Conservation (phyloP, 2,113 vertebrate genomes). For the Aramus guarauna region DNA sequence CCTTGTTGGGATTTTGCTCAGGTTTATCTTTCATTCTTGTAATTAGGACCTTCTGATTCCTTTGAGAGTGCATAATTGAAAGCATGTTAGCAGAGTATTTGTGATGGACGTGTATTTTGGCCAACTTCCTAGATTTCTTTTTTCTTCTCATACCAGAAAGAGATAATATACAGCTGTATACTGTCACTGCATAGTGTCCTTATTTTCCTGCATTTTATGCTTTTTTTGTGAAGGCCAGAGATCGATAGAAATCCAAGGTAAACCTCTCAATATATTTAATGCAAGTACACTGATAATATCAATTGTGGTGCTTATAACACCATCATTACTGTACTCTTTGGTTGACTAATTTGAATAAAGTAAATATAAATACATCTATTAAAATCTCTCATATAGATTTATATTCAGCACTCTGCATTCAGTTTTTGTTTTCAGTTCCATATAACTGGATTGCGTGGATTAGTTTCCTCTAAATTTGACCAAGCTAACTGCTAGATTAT, state of each 20-base stretch:
- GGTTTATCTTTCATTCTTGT: neutral
- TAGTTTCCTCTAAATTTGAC: conserved; percentile 35
- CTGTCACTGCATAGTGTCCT: neutral
- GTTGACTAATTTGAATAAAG: neutral
- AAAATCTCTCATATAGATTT: neutral
- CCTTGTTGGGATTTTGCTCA: conserved; percentile 10
- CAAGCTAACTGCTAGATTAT: neutral
- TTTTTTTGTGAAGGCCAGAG: neutral
- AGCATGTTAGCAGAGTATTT: neutral
- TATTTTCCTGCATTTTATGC: neutral
- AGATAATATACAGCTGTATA: neutral
- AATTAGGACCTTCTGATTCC: conserved; percentile 25
- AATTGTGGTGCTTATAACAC: neutral
- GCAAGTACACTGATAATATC: neutral
- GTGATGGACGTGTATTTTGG: neutral
- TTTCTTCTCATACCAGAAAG: neutral
- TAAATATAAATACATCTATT: neutral
- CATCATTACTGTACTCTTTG: neutral
- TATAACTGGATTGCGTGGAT: conserved; percentile 16
- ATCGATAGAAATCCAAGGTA: neutral
- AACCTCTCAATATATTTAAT: neutral
- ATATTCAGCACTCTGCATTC: neutral
- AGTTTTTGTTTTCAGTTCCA: neutral
- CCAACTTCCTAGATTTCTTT: neutral
- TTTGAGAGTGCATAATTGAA: neutral